Percentiles rank a stretch among this genome's conserved stretches.
Conservation (phyloP, 2,797 vertebrate genomes). For the Calcarius lapponicus region DNA sequence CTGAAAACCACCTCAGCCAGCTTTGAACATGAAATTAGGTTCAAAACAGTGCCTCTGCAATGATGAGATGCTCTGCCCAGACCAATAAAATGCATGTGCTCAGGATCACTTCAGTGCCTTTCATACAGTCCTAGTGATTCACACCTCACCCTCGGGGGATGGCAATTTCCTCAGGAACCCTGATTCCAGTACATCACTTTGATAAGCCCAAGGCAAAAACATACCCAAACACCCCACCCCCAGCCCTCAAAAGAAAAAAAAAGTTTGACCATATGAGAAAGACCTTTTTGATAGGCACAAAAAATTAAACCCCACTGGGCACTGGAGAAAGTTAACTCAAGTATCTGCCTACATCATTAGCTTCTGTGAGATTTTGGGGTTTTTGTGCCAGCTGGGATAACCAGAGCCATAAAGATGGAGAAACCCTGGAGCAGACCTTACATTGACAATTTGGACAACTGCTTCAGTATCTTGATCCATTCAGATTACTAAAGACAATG, state of each 20-base stretch:
- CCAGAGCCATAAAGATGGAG: background rate
- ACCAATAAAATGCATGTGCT: background rate
- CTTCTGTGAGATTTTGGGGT: accelerated
- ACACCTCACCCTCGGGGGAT: background rate
- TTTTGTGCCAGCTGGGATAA: background rate
- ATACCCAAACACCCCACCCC: background rate
- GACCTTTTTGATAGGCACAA: background rate
- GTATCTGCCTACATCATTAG: too few species aligned
- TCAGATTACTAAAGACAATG: background rate
- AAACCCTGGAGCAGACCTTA: background rate
- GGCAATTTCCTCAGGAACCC: background rate
- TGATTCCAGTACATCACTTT: background rate
- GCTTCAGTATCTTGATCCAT: background rate
- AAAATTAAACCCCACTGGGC: background rate
- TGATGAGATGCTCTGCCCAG: background rate
- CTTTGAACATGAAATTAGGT: background rate
- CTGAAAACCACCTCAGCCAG: background rate
- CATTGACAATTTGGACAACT: background rate
- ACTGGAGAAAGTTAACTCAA: background rate
- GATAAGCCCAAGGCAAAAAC: background rate
- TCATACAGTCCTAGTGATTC: background rate
- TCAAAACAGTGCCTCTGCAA: background rate
- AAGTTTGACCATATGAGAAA: background rate
- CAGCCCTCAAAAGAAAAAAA: background rate
- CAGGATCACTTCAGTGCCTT: background rate